A percentile compares a stretch with the other conserved stretches of the same genome.
Conservation (phyloP, 2,113 vertebrate species). For the Cyanistes caeruleus region DNA sequence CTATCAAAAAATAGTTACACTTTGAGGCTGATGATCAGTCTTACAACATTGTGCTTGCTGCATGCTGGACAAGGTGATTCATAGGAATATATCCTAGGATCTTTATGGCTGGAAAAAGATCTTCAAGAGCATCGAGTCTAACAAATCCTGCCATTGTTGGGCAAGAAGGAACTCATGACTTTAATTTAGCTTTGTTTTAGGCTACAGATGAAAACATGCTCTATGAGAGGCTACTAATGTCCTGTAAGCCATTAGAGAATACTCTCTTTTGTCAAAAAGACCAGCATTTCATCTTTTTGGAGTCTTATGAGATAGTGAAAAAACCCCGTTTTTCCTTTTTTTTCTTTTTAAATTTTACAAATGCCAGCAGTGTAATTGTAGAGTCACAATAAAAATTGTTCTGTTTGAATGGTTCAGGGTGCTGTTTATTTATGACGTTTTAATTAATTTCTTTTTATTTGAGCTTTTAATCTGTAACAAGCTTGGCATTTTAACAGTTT, state of each 20-base stretch:
- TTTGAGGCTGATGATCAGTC: background rate
- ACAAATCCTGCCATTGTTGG: background rate
- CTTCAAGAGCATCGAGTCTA: fast-evolving
- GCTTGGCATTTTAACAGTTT: background rate
- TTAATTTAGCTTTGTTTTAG: background rate
- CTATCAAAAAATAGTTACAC: background rate
- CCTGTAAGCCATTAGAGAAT: background rate
- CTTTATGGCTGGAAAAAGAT: background rate
- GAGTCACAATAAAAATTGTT: background rate
- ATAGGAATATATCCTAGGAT: background rate
- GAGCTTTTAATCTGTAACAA: background rate
- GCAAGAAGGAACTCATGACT: background rate
- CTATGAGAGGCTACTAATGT: background rate
- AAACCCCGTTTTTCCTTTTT: background rate
- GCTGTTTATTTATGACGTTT: background rate
- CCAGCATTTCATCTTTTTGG: background rate
- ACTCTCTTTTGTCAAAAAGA: background rate
- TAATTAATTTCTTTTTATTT: background rate
- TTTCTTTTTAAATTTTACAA: background rate
- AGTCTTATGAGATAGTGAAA: background rate
- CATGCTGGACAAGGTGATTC: background rate
- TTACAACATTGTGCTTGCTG: background rate
- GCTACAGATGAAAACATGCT: background rate
- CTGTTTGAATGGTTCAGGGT: background rate
- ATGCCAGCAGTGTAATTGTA: background rate